Evolutionary conservation across 1,140 invertebrate genomes (phyloP).

Genomic region (Hyles euphorbiae): DNA sequence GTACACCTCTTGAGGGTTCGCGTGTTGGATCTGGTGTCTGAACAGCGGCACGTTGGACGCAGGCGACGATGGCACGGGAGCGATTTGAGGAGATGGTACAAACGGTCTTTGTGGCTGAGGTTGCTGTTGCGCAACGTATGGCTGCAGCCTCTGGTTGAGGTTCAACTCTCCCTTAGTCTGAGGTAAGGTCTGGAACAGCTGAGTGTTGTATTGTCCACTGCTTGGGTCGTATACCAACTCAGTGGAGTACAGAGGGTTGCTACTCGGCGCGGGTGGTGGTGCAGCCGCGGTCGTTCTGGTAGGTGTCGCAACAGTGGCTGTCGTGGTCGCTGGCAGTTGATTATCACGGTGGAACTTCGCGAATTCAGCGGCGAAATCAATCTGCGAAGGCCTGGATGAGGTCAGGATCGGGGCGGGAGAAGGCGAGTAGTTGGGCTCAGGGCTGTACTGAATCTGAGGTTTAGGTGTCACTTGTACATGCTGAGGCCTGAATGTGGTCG

Average conservation of each 20-base stretch:
- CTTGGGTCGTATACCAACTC: slow-evolving; percentile 85
- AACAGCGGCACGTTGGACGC: slow-evolving; percentile 64
- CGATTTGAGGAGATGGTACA: slow-evolving; percentile 67
- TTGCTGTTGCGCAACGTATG: slow-evolving; percentile 79
- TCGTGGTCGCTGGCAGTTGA: slow-evolving; percentile 74
- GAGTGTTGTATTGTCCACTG: slow-evolving; percentile 87
- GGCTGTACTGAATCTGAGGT: slow-evolving; percentile 77
- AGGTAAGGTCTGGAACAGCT: slow-evolving; percentile 85
- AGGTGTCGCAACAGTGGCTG: slow-evolving; percentile 44
- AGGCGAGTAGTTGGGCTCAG: slow-evolving; percentile 67
- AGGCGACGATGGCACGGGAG: slow-evolving; percentile 43
- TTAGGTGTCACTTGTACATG: slow-evolving; percentile 77
- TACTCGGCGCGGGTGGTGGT: slow-evolving; percentile 51
- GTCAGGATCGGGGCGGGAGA: slow-evolving; percentile 58
- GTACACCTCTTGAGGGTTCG: slow-evolving; percentile 80
- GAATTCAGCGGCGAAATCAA: slow-evolving; percentile 84
- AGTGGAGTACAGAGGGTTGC: slow-evolving; percentile 83
- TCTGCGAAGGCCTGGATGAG: slow-evolving; percentile 67
- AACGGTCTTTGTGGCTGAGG: slow-evolving; percentile 53
- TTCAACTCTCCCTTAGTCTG: slow-evolving; percentile 83
- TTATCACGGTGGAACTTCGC: slow-evolving; percentile 87
- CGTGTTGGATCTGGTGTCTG: slow-evolving; percentile 54
- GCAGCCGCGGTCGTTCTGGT: slow-evolving; percentile 55
- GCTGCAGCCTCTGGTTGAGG: slow-evolving; percentile 84
- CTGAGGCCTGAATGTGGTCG: slow-evolving; percentile 81